Percentiles rank a stretch among this genome's conserved stretches.
phyloP scores from a whole-genome alignment of 2,888 invertebrate species.

The Cylloceria caligata region DNA sequence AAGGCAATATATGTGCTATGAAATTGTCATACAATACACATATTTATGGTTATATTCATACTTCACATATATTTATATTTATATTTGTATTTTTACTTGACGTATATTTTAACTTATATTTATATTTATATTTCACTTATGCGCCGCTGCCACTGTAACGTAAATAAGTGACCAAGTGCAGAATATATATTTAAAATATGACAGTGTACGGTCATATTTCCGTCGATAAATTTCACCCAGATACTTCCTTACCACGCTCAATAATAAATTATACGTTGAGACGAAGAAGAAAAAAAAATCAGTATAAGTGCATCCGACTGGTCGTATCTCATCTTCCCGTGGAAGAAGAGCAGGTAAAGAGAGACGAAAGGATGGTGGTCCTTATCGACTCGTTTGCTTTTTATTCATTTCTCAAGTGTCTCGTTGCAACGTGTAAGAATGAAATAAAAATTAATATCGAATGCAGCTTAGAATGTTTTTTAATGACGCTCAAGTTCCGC shows the following conservation, averaged over 20 bases:
- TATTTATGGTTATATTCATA: no score
- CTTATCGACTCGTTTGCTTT: not conserved
- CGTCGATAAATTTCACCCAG: slow-evolving; percentile 7
- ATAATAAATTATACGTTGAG: slow-evolving; percentile 42
- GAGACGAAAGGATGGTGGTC: not conserved
- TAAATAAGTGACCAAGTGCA: no score
- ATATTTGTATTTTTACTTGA: no score
- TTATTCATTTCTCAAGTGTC: slow-evolving; percentile 4
- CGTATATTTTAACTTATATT: no score
- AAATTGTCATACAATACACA: no score
- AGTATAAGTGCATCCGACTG: slow-evolving; percentile 33
- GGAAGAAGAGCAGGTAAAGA: slow-evolving; percentile 6
- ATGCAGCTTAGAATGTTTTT: not conserved
- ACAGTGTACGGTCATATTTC: not conserved
- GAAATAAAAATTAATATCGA: slow-evolving; percentile 23
- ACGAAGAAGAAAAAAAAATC: slow-evolving; percentile 11
- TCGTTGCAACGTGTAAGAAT: not conserved
- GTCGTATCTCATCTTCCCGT: slow-evolving; percentile 28
- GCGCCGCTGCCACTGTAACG: no score
- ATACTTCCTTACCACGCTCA: slow-evolving; percentile 17
- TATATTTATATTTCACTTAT: no score
- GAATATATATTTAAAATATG: no score
- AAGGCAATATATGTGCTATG: no score
- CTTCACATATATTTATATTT: no score
- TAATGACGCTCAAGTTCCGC: not conserved